A percentile compares a stretch with the other conserved stretches of the same genome.
These are phyloP conservation scores for Girardinichthys multiradiatus DNA, from an alignment of 2,113 vertebrate genomes.

Conservation along the genomic window DNA sequence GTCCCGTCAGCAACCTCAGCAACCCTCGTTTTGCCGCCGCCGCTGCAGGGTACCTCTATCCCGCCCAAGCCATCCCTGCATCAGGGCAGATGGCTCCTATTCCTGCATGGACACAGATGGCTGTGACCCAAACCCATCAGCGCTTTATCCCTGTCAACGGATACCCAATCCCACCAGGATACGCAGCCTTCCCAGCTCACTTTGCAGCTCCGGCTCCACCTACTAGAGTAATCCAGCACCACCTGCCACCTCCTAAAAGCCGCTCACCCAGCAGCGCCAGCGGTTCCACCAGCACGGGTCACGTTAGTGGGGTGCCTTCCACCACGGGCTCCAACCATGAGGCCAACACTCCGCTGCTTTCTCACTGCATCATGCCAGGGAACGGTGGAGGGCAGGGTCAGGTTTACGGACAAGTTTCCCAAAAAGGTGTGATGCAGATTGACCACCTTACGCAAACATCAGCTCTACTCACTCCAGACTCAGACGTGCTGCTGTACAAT, in stretches of 20 bases:
- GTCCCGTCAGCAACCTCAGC: conserved; percentile 96
- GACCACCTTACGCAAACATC: conserved; percentile 87
- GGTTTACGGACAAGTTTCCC: conserved; percentile 88
- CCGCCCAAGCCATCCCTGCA: conserved; percentile 83
- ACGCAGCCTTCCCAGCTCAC: conserved; percentile 94
- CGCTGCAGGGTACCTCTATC: conserved; percentile 89
- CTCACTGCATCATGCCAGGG: conserved; percentile 88
- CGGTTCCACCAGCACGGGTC: conserved; percentile 97
- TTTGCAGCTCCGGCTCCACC: conserved; percentile 81
- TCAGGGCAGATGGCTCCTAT: conserved; percentile 89
- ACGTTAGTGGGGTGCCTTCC: conserved; percentile 93
- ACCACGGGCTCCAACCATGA: conserved; percentile 98
- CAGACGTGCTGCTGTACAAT: conserved; percentile 87
- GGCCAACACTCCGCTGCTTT: conserved; percentile 94
- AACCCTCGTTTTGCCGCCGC: conserved; percentile 89
- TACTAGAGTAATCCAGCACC: conserved; percentile 91
- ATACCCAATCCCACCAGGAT: conserved; percentile 94
- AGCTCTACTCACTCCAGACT: conserved; percentile 86
- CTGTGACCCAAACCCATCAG: conserved; percentile 87
- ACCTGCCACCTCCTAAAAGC: conserved; percentile 96
- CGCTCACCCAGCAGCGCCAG: conserved; percentile 98
- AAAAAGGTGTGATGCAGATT: conserved; percentile 87
- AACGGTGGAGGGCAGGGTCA: conserved; percentile 78
- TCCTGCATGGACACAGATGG: conserved; percentile 78
- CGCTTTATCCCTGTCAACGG: conserved; percentile 96